Conservation (phyloP, 2,113 vertebrate species). For the Scomber japonicus region DNA sequence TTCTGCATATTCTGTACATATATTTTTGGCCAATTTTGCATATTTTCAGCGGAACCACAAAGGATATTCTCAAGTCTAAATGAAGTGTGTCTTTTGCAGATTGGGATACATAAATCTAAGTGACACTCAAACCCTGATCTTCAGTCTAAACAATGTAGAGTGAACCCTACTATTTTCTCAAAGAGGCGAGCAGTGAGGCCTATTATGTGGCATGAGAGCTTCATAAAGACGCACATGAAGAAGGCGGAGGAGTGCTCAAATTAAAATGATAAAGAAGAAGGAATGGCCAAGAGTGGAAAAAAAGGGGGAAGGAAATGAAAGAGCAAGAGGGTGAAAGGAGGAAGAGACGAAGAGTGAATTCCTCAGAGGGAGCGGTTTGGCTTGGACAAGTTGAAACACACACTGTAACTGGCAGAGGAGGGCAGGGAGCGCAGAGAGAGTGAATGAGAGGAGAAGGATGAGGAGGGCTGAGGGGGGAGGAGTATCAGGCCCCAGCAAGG, state of each 20-base stretch:
- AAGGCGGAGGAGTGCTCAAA: constrained; percentile 27
- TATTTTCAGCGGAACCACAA: background rate
- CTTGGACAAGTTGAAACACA: constrained; percentile 70
- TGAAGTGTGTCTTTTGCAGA: constrained; percentile 26
- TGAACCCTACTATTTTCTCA: constrained; percentile 49
- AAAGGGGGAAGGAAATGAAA: constrained; percentile 60
- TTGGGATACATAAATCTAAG: constrained; percentile 26
- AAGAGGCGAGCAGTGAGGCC: constrained; percentile 12
- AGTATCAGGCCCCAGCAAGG: constrained; percentile 62
- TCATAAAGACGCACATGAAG: constrained; percentile 21
- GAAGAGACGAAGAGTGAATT: constrained; percentile 48
- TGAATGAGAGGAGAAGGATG: constrained; percentile 64
- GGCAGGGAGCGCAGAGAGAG: constrained; percentile 51
- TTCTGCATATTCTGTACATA: background rate
- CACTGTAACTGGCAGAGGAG: constrained; percentile 47
- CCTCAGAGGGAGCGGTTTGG: constrained; percentile 65
- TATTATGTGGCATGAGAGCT: constrained; percentile 30
- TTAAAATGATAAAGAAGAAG: constrained; percentile 48
- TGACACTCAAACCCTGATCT: constrained; percentile 30
- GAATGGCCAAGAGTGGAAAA: background rate
- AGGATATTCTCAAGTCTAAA: background rate
- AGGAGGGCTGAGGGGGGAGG: constrained; percentile 62
- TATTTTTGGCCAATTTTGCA: background rate
- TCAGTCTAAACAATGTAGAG: constrained; percentile 62
- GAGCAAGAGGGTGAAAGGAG: constrained; percentile 51